Base-by-base conservation (phyloP, 2,888 invertebrate genomes). In the Lasiommata megera region DNA sequence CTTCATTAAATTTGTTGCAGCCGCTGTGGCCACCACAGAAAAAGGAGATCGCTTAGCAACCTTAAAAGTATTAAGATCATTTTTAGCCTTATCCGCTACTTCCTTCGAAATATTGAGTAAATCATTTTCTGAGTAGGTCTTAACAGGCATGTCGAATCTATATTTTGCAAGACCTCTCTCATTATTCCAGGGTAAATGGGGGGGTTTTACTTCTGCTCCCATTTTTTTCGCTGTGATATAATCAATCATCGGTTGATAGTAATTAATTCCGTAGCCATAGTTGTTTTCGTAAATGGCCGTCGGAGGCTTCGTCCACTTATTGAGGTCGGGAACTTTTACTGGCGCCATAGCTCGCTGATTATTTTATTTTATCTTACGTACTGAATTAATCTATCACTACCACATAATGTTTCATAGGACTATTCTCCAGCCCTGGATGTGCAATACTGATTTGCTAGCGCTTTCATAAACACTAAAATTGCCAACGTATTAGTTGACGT, bases 211-310 rank as follows among this genome's bases (percentile, higher is more conserved):
- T 14, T 73, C 58, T 14, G 79, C 67, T 54, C 89, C 91, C 54
- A 82, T 88, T 67, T 93, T 92, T 85, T 94, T 95, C 43, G 92
- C 93, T 74, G 94, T 94, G 69, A 96, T 93, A 76, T 95, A 96
- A 82, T 96, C 96, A 73, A 96, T 93, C 96, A 96, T 96, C 48
- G 96, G 96, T 80, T 96, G 95, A 84, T 96, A 96, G 83, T 93
- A 96, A 86, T 96, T 95, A 73, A 96, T 95, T 52, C 95, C 96
- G 80, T 94, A 95, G 67, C 95, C 95, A 85, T 96, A 96, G 85
- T 96, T 96, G 81, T 94, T 94, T 76, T 95, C 94, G 87, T 96
- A 96, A 58, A 94, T 93, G 56, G 93, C 80, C 16, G 94, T 94
- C 53, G 93, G 93, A 51, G 93, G 93, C 66, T 89, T 90, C 56